Conservation (phyloP, 2,888 invertebrate species). For the Netelia melanura region DNA sequence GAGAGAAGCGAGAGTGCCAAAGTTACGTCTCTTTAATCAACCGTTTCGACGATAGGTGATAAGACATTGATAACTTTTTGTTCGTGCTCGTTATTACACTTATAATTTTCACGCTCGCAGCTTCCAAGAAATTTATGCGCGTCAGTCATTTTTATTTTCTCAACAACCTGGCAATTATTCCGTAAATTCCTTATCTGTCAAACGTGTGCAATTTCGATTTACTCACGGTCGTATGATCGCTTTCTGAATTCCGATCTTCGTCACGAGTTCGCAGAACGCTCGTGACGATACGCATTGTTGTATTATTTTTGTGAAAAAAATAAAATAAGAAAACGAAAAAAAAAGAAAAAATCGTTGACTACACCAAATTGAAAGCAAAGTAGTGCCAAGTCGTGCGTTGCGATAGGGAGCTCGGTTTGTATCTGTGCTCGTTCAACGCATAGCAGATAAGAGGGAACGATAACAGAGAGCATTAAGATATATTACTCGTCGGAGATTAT, state of each 20-base stretch:
- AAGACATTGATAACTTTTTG: neutral
- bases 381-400: neutral
- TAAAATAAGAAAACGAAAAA: neutral
- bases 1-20: neutral
- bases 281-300: no score
- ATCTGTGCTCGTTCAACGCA: slow-evolving; percentile 27
- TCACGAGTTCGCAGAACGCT: no score
- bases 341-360: neutral
- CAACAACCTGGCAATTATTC: neutral
- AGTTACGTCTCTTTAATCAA: neutral
- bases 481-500: slow-evolving; percentile 28
- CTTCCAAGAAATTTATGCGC: neutral
- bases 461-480: slow-evolving; percentile 43
- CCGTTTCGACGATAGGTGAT: neutral
- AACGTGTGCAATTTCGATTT: no score
- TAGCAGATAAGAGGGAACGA: slow-evolving; percentile 45
- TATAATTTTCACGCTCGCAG: neutral
- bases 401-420: slow-evolving; percentile 13
- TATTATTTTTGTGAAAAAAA: neutral
- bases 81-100: neutral
- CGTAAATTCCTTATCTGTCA: no score
- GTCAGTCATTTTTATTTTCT: neutral
- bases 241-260: no score
- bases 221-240: no score
- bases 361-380: neutral